Evolutionary conservation across 2,888 invertebrate species (phyloP).

Genomic region (Linnaemya vulpina): DNA sequence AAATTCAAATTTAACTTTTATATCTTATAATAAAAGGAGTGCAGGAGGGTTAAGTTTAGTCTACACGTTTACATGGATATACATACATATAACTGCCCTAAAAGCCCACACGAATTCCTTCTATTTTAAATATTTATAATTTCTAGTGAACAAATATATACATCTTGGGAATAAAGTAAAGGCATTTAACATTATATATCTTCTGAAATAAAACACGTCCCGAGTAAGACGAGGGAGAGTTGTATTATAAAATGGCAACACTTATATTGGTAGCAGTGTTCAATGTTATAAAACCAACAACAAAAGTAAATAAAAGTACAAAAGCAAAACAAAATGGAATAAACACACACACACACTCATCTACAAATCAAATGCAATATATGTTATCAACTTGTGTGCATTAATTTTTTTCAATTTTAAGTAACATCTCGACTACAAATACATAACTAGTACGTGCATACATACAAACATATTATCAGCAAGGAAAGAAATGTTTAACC

Average conservation of each 20-base stretch:
- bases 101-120: too few species aligned
- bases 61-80: too few species aligned
- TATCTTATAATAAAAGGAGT: too few species aligned
- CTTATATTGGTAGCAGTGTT: conserved; percentile 27
- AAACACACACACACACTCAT: conserved; percentile 7
- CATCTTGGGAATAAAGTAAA: too few species aligned
- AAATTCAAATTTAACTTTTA: too few species aligned
- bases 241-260: conserved; percentile 34
- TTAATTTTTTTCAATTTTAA: background rate
- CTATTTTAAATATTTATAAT: too few species aligned
- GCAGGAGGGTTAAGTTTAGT: too few species aligned
- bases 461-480: background rate
- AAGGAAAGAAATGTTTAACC: background rate
- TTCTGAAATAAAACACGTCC: background rate
- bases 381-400: conserved; percentile 17
- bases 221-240: background rate
- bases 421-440: background rate
- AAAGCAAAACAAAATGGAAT: conserved; percentile 38
- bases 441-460: too few species aligned
- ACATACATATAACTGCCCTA: too few species aligned
- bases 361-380: background rate
- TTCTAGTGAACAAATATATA: too few species aligned
- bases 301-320: conserved; percentile 30
- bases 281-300: conserved; percentile 47
- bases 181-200: too few species aligned